These are phyloP conservation scores for Melanogrammus aeglefinus DNA, from an alignment of 2,797 vertebrate genomes.

Conservation along the genomic window DNA sequence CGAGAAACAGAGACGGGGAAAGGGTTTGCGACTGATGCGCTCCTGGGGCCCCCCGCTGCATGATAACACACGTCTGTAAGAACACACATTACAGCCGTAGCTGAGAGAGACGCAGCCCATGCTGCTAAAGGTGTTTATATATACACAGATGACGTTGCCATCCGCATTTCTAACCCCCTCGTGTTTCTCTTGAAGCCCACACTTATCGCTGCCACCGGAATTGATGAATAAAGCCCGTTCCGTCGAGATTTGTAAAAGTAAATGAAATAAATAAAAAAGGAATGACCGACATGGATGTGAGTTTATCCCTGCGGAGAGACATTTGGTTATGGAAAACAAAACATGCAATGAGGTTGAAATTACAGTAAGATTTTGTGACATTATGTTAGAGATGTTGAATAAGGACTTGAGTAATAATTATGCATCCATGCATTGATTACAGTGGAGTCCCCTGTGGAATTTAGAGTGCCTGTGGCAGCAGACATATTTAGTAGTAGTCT, in stretches of 20 bases:
- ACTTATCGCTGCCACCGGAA: not conserved
- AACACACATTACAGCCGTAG: conserved; percentile 4
- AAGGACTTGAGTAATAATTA: not conserved
- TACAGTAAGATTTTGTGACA: not conserved
- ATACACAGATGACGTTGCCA: conserved; percentile 12
- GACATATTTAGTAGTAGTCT: conserved; percentile 37
- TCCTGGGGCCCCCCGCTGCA: not conserved
- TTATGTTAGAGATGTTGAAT: not conserved
- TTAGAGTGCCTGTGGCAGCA: conserved; percentile 30
- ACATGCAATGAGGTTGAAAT: not conserved
- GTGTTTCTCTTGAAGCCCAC: not conserved
- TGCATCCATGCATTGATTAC: not conserved
- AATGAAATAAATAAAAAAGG: not conserved
- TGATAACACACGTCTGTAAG: conserved; percentile 4
- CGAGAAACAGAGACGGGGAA: conserved; percentile 17
- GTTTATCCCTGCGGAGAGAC: not conserved
- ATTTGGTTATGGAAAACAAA: not conserved
- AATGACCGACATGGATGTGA: not conserved
- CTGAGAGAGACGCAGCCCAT: not conserved
- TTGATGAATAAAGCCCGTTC: not conserved
- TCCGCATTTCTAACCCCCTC: not conserved
- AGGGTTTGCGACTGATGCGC: not conserved
- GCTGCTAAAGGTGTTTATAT: conserved; percentile 13
- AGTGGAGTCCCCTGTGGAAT: not conserved
- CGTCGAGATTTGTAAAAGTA: not conserved